Base-by-base conservation (phyloP, 2,888 invertebrate species). In the Iselma pallidipennis region DNA sequence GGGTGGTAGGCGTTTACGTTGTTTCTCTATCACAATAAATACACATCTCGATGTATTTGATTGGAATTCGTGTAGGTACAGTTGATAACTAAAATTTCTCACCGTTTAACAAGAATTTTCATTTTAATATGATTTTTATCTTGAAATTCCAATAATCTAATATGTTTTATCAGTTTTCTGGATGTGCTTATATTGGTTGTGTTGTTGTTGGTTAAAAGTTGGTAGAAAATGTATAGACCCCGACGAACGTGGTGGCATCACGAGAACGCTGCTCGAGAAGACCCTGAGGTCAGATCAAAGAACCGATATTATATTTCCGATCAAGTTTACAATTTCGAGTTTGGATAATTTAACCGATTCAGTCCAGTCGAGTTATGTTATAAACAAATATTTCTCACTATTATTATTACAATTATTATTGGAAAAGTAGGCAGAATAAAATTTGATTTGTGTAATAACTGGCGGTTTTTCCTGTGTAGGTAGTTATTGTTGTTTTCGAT, bases 21-120 rank as follows among this genome's bases (percentile, higher is more conserved):
- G 52, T 54, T 26, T 51, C 33, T 3, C 53, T 49, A 52, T 51
- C 58, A 62, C 55, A 62, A 62, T 62, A 53, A 62, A 62, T n/a
- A n/a, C 62, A 57, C 57, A 62, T 62, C 57, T 50, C 55, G 57
- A n/a, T 55, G 50, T 62, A n/a, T n/a, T n/a, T n/a, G 61, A 54
- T 62, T 57, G 54, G 55, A 50, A 4, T 26, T 52, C 31, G 25
- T 9, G 62, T n/a, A n/a, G n/a, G n/a, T 62, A 62, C 62, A 62
- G 58, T 33, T 23, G 16, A 37, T 37, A 37, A 9, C 37, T 37
- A 37, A 37, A 37, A 16, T 37, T 37, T 37, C n/a, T 37, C 16
- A 9, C 37, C n/a, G n/a, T n/a, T n/a, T n/a, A n/a, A n/a, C n/a
- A n/a, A n/a, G n/a, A n/a, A n/a, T n/a, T n/a, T n/a, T n/a, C n/a